Percentiles rank a stretch among this genome's conserved stretches.
phyloP scores from a whole-genome alignment of 1,140 invertebrate genomes.

The Pectinophora gossypiella region DNA sequence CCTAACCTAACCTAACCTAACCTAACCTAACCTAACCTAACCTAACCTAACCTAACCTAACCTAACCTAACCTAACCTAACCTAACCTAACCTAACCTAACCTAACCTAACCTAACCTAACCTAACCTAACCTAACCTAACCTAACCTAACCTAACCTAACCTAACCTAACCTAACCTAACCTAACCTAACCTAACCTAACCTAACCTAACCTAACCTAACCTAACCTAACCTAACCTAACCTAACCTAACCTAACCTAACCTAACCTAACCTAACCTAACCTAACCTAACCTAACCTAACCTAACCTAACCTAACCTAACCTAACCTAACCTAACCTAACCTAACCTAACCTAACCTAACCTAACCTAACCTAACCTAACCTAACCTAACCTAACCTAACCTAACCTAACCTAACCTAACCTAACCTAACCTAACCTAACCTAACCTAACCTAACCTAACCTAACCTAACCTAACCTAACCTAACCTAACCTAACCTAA shows the following conservation, averaged over 20 bases:
- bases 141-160: conserved; percentile 5
- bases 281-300: conserved; percentile 19
- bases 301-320: too few species aligned
- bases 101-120: conserved; percentile 11
- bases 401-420: conserved; percentile 19
- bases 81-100: conserved; percentile 7
- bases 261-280: conserved; percentile 26
- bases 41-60: conserved; percentile 38
- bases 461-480: conserved; percentile 23
- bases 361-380: conserved; percentile 8
- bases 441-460: too few species aligned
- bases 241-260: conserved; percentile 25
- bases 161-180: conserved; percentile 14
- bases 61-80: conserved; percentile 11
- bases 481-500: conserved; percentile 47
- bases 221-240: conserved; percentile 18
- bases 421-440: conserved; percentile 13
- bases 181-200: conserved; percentile 19
- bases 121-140: conserved; percentile 7
- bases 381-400: conserved; percentile 23
- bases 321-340: background rate
- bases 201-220: conserved; percentile 13
- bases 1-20: conserved; percentile 14
- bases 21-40: conserved; percentile 29
- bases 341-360: conserved; percentile 1